Evolutionary conservation across 2,113 vertebrate genomes (phyloP).

Genomic region (Bos indicus): DNA sequence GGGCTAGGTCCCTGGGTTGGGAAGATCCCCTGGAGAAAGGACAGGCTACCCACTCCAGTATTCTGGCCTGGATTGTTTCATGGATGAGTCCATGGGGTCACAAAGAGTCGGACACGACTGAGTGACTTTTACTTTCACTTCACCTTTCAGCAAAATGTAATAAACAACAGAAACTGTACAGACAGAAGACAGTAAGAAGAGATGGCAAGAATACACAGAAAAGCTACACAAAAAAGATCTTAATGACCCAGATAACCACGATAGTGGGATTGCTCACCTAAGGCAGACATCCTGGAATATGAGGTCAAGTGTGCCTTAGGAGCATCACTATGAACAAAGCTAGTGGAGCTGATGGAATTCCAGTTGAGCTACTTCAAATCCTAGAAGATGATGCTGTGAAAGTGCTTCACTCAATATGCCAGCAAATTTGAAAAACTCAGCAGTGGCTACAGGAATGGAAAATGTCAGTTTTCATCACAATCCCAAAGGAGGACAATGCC

Average conservation of each 20-base stretch:
- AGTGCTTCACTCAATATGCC: neutral
- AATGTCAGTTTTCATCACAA: neutral
- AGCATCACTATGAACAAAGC: neutral
- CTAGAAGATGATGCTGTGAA: neutral
- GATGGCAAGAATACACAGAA: neutral
- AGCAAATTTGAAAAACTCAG: neutral
- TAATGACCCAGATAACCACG: neutral
- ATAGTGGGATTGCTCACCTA: neutral
- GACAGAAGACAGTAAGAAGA: neutral
- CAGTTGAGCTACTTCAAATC: neutral
- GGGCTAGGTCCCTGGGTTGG: neutral
- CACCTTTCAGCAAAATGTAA: neutral
- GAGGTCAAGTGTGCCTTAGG: neutral
- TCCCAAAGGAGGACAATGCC: neutral
- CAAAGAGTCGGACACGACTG: neutral
- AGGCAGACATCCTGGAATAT: neutral
- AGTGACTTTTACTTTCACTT: neutral
- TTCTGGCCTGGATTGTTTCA: neutral
- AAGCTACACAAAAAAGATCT: neutral
- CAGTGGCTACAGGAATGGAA: neutral
- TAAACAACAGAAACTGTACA: neutral
- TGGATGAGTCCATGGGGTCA: neutral
- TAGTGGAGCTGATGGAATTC: neutral
- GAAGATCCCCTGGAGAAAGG: neutral
- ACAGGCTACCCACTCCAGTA: neutral